These are phyloP conservation scores for Eilema sororculum DNA, from an alignment of 2,888 invertebrate species.

Conservation along the genomic window DNA sequence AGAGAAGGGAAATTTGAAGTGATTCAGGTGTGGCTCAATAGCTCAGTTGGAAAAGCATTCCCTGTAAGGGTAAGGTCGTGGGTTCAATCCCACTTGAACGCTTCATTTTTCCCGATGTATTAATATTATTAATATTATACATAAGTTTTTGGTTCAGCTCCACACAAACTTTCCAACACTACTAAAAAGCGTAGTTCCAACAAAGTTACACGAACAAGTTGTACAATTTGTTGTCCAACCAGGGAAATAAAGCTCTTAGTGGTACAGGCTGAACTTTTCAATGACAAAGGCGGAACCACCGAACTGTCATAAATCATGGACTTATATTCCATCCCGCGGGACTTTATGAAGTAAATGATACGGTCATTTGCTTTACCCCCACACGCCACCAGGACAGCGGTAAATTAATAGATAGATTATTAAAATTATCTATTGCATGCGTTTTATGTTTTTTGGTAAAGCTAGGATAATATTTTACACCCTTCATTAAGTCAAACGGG, in stretches of 20 bases:
- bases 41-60: no score
- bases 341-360: constrained; percentile 17
- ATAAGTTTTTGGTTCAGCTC: no score
- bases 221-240: constrained; percentile 11
- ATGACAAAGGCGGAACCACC: constrained; percentile 22
- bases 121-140: no score
- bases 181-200: no score
- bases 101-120: no score
- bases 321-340: constrained; percentile 23
- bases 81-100: no score
- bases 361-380: not conserved
- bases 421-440: not conserved
- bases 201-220: not conserved
- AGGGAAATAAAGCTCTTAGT: constrained; percentile 32
- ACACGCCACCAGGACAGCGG: not conserved
- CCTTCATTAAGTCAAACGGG: no score
- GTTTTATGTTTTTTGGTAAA: not conserved
- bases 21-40: no score
- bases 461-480: not conserved
- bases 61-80: no score
- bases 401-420: not conserved
- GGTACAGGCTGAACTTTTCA: constrained; percentile 15
- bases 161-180: no score
- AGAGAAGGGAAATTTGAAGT: no score
- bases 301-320: constrained; percentile 29